A percentile compares a stretch with the other conserved stretches of the same genome.
phyloP scores from a whole-genome alignment of 2,113 vertebrate species.

The Parus major region DNA sequence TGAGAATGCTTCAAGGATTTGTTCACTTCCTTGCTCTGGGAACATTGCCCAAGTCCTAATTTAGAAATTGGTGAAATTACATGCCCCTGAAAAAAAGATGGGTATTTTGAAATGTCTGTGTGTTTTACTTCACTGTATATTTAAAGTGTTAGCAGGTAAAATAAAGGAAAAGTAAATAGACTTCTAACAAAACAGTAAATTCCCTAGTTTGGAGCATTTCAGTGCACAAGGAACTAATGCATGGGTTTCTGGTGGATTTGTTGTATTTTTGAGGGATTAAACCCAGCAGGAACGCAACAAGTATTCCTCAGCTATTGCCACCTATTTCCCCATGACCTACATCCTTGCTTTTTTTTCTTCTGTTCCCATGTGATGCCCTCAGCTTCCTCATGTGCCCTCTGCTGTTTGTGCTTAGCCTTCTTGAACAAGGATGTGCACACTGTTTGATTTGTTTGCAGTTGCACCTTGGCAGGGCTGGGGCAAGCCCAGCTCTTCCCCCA shows the following conservation, averaged over 20 bases:
- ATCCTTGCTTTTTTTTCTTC: not conserved
- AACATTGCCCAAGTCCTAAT: not conserved
- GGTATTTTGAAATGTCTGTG: not conserved
- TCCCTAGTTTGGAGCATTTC: not conserved
- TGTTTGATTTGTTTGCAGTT: not conserved
- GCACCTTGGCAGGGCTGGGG: not conserved
- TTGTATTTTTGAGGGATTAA: not conserved
- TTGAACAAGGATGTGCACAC: not conserved
- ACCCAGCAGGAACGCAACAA: not conserved
- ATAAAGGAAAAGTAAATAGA: not conserved
- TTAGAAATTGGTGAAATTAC: not conserved
- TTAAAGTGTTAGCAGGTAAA: not conserved
- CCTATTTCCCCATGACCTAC: not conserved
- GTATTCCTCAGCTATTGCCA: not conserved
- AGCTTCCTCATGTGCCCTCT: not conserved
- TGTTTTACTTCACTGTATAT: not conserved
- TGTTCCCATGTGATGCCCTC: not conserved
- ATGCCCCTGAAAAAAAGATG: not conserved
- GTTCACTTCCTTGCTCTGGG: not conserved
- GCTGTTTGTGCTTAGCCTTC: not conserved
- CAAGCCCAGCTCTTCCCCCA: accelerated
- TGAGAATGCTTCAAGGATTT: not conserved
- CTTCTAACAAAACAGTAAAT: not conserved
- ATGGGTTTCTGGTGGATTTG: not conserved
- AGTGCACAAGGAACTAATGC: accelerated